Conservation (phyloP, 2,113 vertebrate genomes). For the Chaetops frenatus region DNA sequence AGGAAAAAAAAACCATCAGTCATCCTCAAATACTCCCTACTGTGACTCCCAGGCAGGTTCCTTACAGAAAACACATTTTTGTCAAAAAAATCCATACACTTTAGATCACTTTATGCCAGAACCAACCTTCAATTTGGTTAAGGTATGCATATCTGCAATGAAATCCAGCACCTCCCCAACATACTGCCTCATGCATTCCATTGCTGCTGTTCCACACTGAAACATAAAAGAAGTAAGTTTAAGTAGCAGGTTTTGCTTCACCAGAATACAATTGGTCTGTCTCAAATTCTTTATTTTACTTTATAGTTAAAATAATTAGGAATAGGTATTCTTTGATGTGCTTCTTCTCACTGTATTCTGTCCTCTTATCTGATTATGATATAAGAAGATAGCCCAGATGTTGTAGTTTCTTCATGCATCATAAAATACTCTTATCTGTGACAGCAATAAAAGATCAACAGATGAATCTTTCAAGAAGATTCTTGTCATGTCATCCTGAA, state of each 20-base stretch:
- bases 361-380: not conserved
- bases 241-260: not conserved
- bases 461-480: not conserved
- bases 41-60: not conserved
- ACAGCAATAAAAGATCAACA: not conserved
- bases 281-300: not conserved
- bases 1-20: not conserved
- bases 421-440: not conserved
- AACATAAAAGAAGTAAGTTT: constrained; percentile 50
- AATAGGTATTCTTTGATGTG: not conserved
- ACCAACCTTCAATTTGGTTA: constrained; percentile 94
- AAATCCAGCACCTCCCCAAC: constrained; percentile 92
- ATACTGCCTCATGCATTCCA: constrained; percentile 96
- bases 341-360: not conserved
- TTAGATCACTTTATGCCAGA: not conserved
- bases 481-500: not conserved
- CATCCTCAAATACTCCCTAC: not conserved
- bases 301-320: not conserved
- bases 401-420: not conserved
- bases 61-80: not conserved
- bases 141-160: constrained; percentile 97
- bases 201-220: constrained; percentile 94
- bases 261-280: not conserved
- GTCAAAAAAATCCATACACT: not conserved
- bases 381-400: not conserved